Conservation (phyloP, 2,888 invertebrate species). For the Frankliniella fusca region DNA sequence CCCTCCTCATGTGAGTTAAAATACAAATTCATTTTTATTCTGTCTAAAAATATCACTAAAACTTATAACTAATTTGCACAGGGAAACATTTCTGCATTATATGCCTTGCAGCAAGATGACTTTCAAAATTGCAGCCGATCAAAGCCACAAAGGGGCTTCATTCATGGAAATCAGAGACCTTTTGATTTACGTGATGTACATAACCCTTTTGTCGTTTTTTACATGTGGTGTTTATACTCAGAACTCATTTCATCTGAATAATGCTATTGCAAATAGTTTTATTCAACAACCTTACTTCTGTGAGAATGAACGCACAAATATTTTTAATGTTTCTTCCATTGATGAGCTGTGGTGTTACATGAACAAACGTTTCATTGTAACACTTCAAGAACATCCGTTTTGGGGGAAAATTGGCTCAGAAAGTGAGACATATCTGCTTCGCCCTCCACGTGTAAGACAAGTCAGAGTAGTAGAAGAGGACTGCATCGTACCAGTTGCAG, state of each 20-base stretch:
- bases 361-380: background rate
- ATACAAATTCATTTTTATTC: no score
- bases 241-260: background rate
- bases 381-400: background rate
- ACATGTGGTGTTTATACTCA: background rate
- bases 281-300: background rate
- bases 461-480: background rate
- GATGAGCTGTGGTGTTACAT: slow-evolving; percentile 2
- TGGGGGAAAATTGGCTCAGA: background rate
- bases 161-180: background rate
- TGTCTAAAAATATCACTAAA: background rate
- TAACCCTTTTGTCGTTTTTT: background rate
- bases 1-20: no score
- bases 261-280: background rate
- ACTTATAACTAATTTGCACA: background rate
- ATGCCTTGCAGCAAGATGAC: background rate
- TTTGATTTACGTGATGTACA: background rate
- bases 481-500: background rate
- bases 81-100: background rate
- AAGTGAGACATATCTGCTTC: background rate
- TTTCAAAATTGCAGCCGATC: background rate
- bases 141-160: background rate
- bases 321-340: slow-evolving; percentile 7
- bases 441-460: background rate
- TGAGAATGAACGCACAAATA: background rate